A percentile compares a stretch with the other conserved stretches of the same genome.
Conservation (phyloP, 1,140 invertebrate species). For the Drosophila mauritiana region DNA sequence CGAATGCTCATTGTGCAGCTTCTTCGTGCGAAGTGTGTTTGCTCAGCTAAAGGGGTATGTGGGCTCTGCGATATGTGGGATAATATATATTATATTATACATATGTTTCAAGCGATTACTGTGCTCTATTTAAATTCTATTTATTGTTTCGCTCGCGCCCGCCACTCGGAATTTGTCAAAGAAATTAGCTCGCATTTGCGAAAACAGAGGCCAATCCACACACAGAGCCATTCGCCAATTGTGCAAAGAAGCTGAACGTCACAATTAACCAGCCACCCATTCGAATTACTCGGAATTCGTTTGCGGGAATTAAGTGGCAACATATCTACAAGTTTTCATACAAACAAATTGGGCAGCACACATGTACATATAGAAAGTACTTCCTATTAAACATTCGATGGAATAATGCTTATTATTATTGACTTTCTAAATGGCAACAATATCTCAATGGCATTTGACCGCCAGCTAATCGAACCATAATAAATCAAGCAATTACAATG, state of each 20-base stretch:
- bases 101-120: slow-evolving; percentile 3
- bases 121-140: slow-evolving; percentile 44
- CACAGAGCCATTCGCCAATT: slow-evolving; percentile 1
- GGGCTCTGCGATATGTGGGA: not conserved
- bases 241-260: slow-evolving; percentile 19
- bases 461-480: not conserved
- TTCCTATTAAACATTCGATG: not conserved
- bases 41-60: slow-evolving; percentile 18
- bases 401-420: not conserved
- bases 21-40: slow-evolving; percentile 33
- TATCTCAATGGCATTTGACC: not conserved
- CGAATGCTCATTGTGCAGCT: slow-evolving; percentile 21
- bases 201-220: slow-evolving; percentile 21
- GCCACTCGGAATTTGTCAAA: slow-evolving; percentile 46
- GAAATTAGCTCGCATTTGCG: slow-evolving; percentile 43
- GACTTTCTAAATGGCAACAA: not conserved
- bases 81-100: not conserved
- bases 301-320: not conserved
- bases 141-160: slow-evolving; percentile 40
- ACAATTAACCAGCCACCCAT: slow-evolving; percentile 24
- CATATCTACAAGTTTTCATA: not conserved
- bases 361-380: not conserved
- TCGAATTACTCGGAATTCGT: not conserved
- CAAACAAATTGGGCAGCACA: not conserved
- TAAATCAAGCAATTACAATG: not conserved